Percentiles rank a stretch among this genome's conserved stretches.
Conservation (phyloP, 2,888 invertebrate species). For the Lasioglossum calceatum region DNA sequence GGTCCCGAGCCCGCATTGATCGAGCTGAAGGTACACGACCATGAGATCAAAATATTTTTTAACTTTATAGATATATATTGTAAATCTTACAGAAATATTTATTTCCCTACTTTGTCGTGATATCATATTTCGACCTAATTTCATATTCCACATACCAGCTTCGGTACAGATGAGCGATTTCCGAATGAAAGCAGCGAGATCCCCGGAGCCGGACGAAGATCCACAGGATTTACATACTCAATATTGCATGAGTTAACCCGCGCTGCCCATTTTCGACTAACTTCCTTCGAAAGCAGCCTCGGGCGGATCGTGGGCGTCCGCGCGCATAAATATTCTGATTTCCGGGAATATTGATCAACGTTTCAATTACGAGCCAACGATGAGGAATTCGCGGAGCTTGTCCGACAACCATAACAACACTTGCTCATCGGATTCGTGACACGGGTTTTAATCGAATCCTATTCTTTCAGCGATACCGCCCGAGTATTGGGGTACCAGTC, state of each 20-base stretch:
- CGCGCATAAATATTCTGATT: slow-evolving; percentile 70
- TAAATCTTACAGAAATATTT: too few species aligned
- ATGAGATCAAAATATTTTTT: neutral
- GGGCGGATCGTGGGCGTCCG: slow-evolving; percentile 68
- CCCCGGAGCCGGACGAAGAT: slow-evolving; percentile 45
- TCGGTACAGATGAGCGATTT: slow-evolving; percentile 40
- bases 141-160: neutral
- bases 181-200: slow-evolving; percentile 42
- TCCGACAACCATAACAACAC: slow-evolving; percentile 60
- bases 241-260: slow-evolving; percentile 50
- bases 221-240: slow-evolving; percentile 67
- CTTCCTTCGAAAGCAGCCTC: slow-evolving; percentile 48
- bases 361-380: slow-evolving; percentile 42
- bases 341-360: slow-evolving; percentile 63
- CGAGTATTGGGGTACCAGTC: slow-evolving; percentile 29
- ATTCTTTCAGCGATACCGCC: neutral
- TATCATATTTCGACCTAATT: neutral
- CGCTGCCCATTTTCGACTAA: slow-evolving; percentile 35
- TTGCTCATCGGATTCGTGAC: slow-evolving; percentile 21
- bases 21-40: neutral
- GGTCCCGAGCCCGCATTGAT: neutral
- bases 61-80: too few species aligned
- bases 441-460: slow-evolving; percentile 16
- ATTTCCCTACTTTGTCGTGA: neutral
- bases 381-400: slow-evolving; percentile 37